Percentiles rank a stretch among this genome's conserved stretches.
Conservation (phyloP, 2,113 vertebrate genomes). For the Hydrochoerus hydrochaeris region DNA sequence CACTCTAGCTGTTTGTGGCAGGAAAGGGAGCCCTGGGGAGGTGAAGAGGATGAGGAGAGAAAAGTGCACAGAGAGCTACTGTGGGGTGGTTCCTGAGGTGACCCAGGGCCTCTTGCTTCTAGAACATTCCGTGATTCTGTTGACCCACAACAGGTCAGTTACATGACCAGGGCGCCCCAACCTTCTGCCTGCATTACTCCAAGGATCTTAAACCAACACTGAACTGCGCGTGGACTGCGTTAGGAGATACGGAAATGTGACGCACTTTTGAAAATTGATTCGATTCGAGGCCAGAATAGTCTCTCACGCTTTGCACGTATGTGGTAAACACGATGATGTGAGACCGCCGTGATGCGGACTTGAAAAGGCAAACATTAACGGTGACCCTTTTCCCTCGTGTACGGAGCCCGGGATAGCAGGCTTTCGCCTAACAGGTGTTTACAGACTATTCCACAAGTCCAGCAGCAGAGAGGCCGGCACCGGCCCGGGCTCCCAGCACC, state of each 20-base stretch:
- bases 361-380: neutral
- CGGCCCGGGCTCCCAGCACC: neutral
- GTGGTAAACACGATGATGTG: accelerated
- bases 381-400: neutral
- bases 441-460: neutral
- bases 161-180: too few species aligned
- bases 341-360: accelerated
- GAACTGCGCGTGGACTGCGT: neutral
- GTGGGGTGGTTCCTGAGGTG: too few species aligned
- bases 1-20: neutral
- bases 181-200: accelerated
- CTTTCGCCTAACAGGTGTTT: neutral
- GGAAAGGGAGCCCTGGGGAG: too few species aligned
- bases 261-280: neutral
- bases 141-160: neutral
- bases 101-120: accelerated
- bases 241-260: neutral
- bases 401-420: accelerated
- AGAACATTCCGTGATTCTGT: neutral
- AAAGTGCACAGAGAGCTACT: neutral
- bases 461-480: neutral
- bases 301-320: accelerated
- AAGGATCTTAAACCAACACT: neutral
- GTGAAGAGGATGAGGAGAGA: accelerated
- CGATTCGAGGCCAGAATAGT: too few species aligned